Conservation (phyloP, 2,113 vertebrate species). For the Amblyornis subalaris region DNA sequence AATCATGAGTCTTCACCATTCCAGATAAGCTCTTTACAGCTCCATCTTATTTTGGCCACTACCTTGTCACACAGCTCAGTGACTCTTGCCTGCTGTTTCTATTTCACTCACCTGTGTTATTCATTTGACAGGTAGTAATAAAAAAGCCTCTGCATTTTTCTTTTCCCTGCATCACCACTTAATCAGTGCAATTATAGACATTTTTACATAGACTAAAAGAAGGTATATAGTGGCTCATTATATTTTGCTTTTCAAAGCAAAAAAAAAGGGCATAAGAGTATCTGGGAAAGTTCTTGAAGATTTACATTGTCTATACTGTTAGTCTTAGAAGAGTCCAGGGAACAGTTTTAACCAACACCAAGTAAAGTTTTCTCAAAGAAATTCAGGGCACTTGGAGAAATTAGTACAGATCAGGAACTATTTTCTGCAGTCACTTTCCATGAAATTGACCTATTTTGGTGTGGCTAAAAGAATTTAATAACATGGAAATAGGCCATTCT, state of each 20-base stretch:
- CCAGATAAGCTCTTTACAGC: background rate
- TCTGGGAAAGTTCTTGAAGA: background rate
- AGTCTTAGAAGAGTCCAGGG: background rate
- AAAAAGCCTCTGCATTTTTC: background rate
- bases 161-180: background rate
- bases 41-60: background rate
- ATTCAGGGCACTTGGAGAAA: background rate
- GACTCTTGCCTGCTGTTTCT: background rate
- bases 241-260: background rate
- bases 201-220: background rate
- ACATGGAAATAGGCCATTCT: conserved; percentile 10
- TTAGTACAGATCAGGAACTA: background rate
- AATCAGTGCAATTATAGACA: background rate
- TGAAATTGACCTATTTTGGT: conserved; percentile 16
- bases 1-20: background rate
- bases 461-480: background rate
- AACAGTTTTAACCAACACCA: background rate
- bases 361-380: background rate
- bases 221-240: background rate
- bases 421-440: background rate
- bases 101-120: background rate
- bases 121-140: background rate
- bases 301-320: rapidly evolving
- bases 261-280: background rate
- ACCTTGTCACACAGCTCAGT: background rate